Percentiles rank a stretch among this genome's conserved stretches.
Evolutionary conservation across 2,888 invertebrate genomes (phyloP).

Genomic region (Quadroppia sp.): DNA sequence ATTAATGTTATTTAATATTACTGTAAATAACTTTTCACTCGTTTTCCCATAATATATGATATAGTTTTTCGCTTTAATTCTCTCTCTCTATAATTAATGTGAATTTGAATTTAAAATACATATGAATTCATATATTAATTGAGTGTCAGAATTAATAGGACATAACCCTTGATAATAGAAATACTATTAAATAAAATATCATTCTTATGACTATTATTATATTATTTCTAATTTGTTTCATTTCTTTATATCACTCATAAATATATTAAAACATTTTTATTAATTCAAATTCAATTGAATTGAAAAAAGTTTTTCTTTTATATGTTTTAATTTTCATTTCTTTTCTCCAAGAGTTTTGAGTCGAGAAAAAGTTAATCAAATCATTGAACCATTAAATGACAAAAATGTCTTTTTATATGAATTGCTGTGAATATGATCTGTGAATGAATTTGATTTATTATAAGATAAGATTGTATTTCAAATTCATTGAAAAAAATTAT

Average conservation of each 20-base stretch:
- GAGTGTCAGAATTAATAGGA: not conserved
- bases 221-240: too few relatives aligned
- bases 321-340: too few relatives aligned
- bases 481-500: too few relatives aligned
- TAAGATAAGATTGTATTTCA: too few relatives aligned
- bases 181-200: not conserved
- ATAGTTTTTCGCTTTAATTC: too few relatives aligned
- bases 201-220: not conserved
- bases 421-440: too few relatives aligned
- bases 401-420: not conserved
- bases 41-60: too few relatives aligned
- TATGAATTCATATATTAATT: not conserved
- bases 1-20: not conserved
- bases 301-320: not conserved
- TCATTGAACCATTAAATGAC: conserved; percentile 4
- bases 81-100: not conserved
- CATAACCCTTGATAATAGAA: not conserved
- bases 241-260: not conserved
- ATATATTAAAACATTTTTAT: not conserved
- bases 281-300: not conserved
- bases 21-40: not conserved
- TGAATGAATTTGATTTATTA: too few relatives aligned
- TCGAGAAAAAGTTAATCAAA: conserved; percentile 2
- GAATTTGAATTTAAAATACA: not conserved
- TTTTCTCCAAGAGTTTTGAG: not conserved